Evolutionary conservation across 1,140 invertebrate genomes (phyloP).

Genomic region (Drosophila athabasca): DNA sequence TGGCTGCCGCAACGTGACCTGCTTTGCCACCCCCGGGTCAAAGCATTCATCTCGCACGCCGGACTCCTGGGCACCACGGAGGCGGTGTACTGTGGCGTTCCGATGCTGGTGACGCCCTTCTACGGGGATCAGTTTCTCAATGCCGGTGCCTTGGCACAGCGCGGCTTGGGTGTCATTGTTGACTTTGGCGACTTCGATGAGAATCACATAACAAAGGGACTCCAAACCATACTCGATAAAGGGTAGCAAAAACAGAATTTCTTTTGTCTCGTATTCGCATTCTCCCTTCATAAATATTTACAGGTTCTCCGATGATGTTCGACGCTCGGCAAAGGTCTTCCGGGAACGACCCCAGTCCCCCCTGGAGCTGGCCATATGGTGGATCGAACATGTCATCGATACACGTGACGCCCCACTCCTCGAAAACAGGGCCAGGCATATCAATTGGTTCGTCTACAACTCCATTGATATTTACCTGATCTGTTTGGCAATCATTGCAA

Average conservation of each 20-base stretch:
- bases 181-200: conserved; percentile 85
- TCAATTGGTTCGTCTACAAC: conserved; percentile 87
- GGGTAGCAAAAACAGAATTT: conserved; percentile 26
- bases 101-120: conserved; percentile 89
- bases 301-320: conserved; percentile 84
- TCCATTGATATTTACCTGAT: conserved; percentile 86
- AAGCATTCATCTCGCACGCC: conserved; percentile 89
- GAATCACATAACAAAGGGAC: conserved; percentile 84
- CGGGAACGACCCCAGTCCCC: conserved; percentile 84
- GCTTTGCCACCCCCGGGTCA: conserved; percentile 88
- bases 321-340: conserved; percentile 83
- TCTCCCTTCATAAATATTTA: conserved; percentile 6
- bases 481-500: conserved; percentile 35
- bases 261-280: neutral
- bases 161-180: conserved; percentile 86
- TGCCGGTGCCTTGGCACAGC: conserved; percentile 85
- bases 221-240: conserved; percentile 81
- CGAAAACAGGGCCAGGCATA: conserved; percentile 84
- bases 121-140: conserved; percentile 88
- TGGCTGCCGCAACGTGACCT: conserved; percentile 90
- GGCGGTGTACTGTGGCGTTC: conserved; percentile 88
- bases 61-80: conserved; percentile 90
- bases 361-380: conserved; percentile 85
- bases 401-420: conserved; percentile 84
- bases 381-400: conserved; percentile 85